Percentiles rank a stretch among this genome's conserved stretches.
Evolutionary conservation across 2,888 invertebrate species (phyloP).

Genomic region (Ochropacha duplaris): DNA sequence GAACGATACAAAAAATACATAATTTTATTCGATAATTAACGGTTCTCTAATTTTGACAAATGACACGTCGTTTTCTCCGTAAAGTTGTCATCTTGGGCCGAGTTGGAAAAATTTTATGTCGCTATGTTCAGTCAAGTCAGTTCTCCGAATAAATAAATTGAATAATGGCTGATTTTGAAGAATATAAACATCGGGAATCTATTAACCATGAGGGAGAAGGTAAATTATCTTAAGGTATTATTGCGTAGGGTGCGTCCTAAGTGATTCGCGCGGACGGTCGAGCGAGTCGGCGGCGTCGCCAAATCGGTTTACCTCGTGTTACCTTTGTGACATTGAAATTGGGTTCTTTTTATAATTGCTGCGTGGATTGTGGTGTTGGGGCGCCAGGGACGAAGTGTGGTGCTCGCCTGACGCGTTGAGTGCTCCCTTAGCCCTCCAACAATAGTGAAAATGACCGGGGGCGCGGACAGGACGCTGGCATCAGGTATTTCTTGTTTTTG

Average conservation of each 20-base stretch:
- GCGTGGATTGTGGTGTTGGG: constrained; percentile 77
- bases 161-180: constrained; percentile 80
- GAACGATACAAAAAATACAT: not conserved
- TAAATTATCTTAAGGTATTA: constrained; percentile 77
- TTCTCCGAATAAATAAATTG: constrained; percentile 79
- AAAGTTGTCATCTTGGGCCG: constrained; percentile 72
- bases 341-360: constrained; percentile 82
- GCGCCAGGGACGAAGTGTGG: constrained; percentile 61
- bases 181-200: constrained; percentile 77
- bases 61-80: constrained; percentile 64
- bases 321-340: constrained; percentile 80
- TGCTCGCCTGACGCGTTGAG: constrained; percentile 52
- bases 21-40: not conserved
- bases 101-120: constrained; percentile 77
- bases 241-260: constrained; percentile 65
- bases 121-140: constrained; percentile 80
- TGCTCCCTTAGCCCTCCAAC: constrained; percentile 44
- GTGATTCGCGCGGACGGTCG: constrained; percentile 60
- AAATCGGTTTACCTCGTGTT: constrained; percentile 71
- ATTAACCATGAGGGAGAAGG: constrained; percentile 80
- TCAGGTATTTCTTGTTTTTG: constrained; percentile 74
- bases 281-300: constrained; percentile 54
- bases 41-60: constrained; percentile 42
- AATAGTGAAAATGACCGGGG: constrained; percentile 70
- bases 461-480: constrained; percentile 64